phyloP scores from a whole-genome alignment of 2,113 vertebrate species.

The Ivindomyrus marchei region DNA sequence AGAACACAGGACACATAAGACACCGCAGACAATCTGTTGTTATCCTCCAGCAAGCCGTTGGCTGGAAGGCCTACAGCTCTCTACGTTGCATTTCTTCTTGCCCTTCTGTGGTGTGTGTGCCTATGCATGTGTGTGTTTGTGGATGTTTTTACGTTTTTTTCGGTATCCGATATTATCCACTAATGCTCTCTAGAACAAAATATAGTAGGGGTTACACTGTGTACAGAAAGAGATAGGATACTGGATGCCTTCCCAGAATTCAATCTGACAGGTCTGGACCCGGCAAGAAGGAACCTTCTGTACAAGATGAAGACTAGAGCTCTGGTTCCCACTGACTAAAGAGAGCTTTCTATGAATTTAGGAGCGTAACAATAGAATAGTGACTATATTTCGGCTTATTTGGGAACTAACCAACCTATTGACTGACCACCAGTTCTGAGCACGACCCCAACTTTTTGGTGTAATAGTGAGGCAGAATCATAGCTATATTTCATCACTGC shows the following conservation, averaged over 20 bases:
- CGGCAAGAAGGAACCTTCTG: background rate
- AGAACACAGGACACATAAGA: background rate
- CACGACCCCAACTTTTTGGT: background rate
- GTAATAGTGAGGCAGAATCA: background rate
- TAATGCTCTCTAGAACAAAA: background rate
- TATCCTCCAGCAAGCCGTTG: background rate
- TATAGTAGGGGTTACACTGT: background rate
- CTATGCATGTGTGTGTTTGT: background rate
- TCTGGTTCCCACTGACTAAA: background rate
- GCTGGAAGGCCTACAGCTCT: background rate
- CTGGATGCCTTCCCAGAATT: conserved; percentile 19
- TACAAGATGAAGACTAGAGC: background rate
- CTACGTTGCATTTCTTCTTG: background rate
- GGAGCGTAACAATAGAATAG: background rate
- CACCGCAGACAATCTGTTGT: background rate
- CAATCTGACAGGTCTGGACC: conserved; percentile 3
- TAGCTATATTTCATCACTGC: background rate
- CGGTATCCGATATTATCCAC: background rate
- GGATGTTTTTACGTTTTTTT: background rate
- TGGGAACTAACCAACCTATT: background rate
- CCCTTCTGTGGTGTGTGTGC: background rate
- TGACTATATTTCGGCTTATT: background rate
- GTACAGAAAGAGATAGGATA: conserved; percentile 2
- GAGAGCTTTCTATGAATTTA: background rate
- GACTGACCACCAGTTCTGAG: background rate